Evolutionary conservation across 2,888 invertebrate species (phyloP), one percentile per base, ranked within the genome.

Genomic region (Stenolophus ochropezus): DNA sequence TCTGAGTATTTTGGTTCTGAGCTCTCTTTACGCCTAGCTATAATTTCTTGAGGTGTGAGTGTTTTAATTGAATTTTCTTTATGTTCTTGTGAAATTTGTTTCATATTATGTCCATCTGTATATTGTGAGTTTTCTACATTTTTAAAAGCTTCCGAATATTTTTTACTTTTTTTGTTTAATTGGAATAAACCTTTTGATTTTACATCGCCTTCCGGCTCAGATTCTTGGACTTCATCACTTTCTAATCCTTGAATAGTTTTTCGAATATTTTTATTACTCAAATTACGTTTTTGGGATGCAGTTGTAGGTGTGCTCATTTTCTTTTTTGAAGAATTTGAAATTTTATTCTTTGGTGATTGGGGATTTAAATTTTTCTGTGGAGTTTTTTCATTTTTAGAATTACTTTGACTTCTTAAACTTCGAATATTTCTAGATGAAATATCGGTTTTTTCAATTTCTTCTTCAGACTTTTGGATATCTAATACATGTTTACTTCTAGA

Each of bases 131-230:
- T 33, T 33, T 33, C 33, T 8, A 33, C 23, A 23, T n/a, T 21
- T 23, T 14, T 47, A 73, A 73, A 73, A 21, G 71, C 47, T 73
- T 47, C 47, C 1, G 71, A 73, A 73, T 73, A 47, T 47, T 73
- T 47, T 65, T 27, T 65, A 33, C 33, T 65, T 0, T 33, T 25
- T 65, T 14, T 25, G 14, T 65, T 25, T 16, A 14, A 33, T 16
- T 25, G n/a, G 2, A 65, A 65, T 65, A 33, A 65, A 27, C 14
- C 5, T 33, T 33, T 58, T 58, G n/a, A 14, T 16, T 49, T 49
- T n/a, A n/a, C n/a, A 14, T 14, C 49, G 4, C n/a, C 14, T 49
- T 1, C 49, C 4, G n/a, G 16, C 4, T 4, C n/a, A 14, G 20
- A n/a, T 18, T 61, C 73, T 18, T 47, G 6, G 47, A 11, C 11